Conservation (phyloP, 23 tunicate genomes). For the Phallusia fumigata region DNA sequence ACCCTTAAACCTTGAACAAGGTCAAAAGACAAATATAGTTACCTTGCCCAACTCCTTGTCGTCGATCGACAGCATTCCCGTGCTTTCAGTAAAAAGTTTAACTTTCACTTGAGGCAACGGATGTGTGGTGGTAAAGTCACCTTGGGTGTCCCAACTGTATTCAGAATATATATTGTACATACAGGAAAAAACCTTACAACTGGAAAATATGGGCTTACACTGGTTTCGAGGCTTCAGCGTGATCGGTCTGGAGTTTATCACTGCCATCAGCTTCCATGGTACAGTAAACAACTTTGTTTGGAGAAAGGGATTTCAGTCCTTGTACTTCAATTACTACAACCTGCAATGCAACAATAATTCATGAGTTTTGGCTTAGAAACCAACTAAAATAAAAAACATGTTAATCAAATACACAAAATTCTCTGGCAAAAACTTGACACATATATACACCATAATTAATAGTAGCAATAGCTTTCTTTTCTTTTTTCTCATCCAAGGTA, state of each 20-base stretch:
- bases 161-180: neutral
- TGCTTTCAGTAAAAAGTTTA: conserved; percentile 83
- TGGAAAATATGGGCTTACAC: conserved; percentile 50
- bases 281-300: conserved; percentile 82
- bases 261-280: conserved; percentile 97
- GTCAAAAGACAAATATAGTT: neutral
- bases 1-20: too few species aligned
- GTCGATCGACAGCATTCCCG: conserved; percentile 85
- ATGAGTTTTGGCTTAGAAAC: too few species aligned
- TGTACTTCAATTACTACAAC: conserved; percentile 88
- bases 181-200: too few species aligned
- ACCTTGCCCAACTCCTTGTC: conserved; percentile 99
- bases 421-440: too few species aligned
- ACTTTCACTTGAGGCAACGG: conserved; percentile 92
- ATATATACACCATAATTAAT: too few species aligned
- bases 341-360: neutral
- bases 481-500: too few species aligned
- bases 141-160: conserved; percentile 86
- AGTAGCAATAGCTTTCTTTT: too few species aligned
- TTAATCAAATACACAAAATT: too few species aligned
- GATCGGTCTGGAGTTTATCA: conserved; percentile 88
- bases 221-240: conserved; percentile 86
- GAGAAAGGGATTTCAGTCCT: conserved; percentile 72
- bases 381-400: too few species aligned
- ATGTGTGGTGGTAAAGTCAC: conserved; percentile 84